Evolutionary conservation across 2,888 invertebrate species (phyloP).

Genomic region (Sylvicola cinctus): DNA sequence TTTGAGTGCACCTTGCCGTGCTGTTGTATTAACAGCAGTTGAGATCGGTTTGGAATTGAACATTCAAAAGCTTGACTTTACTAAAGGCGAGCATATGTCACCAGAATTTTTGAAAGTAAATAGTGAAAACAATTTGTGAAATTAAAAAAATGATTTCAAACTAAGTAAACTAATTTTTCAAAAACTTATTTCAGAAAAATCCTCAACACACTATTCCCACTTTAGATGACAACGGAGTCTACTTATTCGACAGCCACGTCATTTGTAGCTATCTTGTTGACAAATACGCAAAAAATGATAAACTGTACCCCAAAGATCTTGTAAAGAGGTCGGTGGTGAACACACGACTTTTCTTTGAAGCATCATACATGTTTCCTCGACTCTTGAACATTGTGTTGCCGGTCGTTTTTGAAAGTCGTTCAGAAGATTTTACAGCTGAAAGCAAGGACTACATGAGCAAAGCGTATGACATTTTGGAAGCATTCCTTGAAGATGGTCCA

Average conservation of each 20-base stretch:
- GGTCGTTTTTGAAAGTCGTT: neutral
- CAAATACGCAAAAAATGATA: neutral
- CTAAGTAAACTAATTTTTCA: too few relatives aligned
- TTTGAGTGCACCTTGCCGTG: neutral
- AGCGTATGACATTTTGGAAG: slow-evolving; percentile 1
- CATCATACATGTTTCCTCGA: neutral
- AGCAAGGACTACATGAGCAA: too few relatives aligned
- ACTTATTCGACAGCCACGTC: neutral
- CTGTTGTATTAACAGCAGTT: neutral
- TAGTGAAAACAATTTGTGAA: too few relatives aligned
- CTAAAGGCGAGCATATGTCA: too few relatives aligned
- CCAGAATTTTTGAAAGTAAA: too few relatives aligned
- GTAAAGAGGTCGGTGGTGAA: neutral
- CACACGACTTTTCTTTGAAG: neutral
- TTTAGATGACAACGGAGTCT: neutral
- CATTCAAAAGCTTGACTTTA: too few relatives aligned
- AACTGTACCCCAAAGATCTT: neutral
- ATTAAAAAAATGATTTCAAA: too few relatives aligned
- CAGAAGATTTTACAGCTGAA: too few relatives aligned
- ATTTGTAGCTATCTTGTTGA: neutral
- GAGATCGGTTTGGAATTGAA: neutral
- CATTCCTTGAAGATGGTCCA: slow-evolving; percentile 2
- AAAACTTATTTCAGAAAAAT: neutral
- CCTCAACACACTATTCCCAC: neutral
- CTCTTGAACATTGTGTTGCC: neutral